Evolutionary conservation across 2,888 invertebrate species (phyloP).

Genomic region (Aphrophora alni): DNA sequence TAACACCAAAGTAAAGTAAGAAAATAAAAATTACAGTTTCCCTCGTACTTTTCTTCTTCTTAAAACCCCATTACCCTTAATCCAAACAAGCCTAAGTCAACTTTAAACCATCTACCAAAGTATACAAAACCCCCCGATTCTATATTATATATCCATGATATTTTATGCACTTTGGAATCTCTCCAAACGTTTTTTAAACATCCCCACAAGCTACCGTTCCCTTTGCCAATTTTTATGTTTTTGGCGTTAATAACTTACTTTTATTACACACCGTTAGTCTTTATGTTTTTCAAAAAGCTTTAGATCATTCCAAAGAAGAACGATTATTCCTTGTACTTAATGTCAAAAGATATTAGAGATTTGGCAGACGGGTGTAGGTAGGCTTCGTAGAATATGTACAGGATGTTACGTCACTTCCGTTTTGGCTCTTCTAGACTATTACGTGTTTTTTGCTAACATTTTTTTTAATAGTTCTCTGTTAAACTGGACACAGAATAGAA

Average conservation of each 20-base stretch:
- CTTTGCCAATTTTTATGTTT: neutral
- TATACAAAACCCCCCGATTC: neutral
- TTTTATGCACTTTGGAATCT: neutral
- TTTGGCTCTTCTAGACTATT: neutral
- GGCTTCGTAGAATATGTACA: neutral
- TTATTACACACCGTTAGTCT: neutral
- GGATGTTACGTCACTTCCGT: slow-evolving; percentile 4
- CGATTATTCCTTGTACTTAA: neutral
- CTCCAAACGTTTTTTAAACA: slow-evolving; percentile 1
- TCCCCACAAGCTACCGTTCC: neutral
- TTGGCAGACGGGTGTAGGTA: neutral
- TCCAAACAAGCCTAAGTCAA: neutral
- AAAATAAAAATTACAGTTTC: too few species aligned
- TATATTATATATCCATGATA: neutral
- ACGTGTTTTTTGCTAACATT: neutral
- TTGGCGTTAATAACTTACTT: neutral
- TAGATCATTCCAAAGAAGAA: too few species aligned
- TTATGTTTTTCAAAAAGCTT: neutral
- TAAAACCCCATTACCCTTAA: neutral
- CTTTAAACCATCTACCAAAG: neutral
- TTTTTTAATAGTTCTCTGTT: neutral
- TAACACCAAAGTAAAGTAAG: too few species aligned
- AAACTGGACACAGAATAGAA: neutral
- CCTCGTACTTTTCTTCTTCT: too few species aligned
- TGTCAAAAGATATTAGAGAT: neutral